Evolutionary conservation across 2,888 invertebrate species (phyloP).

Genomic region (Cantharis rufa): DNA sequence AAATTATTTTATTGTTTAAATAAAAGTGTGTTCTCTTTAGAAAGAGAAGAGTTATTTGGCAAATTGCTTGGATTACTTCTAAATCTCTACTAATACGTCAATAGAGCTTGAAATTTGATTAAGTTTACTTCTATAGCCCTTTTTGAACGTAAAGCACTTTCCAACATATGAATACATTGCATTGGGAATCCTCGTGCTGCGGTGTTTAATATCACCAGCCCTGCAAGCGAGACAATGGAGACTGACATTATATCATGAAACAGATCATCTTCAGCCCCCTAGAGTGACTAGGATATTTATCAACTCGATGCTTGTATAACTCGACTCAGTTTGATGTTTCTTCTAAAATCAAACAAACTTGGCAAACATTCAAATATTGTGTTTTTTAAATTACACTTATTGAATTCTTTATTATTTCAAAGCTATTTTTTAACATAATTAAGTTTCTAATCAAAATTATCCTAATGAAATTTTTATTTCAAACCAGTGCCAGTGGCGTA

Average conservation of each 20-base stretch:
- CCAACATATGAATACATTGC: constrained; percentile 33
- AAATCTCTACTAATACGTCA: constrained; percentile 55
- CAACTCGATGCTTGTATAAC: constrained; percentile 19
- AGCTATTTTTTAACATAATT: not conserved
- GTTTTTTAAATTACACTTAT: not conserved
- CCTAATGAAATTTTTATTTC: no score
- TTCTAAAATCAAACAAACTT: constrained; percentile 18
- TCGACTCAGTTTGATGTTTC: constrained; percentile 19
- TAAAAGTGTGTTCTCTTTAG: not conserved
- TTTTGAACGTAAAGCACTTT: constrained; percentile 34
- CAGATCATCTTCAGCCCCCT: constrained; percentile 25
- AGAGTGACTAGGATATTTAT: constrained; percentile 32
- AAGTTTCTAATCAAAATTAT: not conserved
- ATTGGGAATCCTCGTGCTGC: constrained; percentile 16
- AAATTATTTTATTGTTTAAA: not conserved
- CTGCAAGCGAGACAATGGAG: constrained; percentile 28
- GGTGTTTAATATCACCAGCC: constrained; percentile 18
- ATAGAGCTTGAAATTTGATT: constrained; percentile 56
- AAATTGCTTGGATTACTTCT: constrained; percentile 49
- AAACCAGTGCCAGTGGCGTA: no score
- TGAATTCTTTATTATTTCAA: not conserved
- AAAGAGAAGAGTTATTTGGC: constrained; percentile 13
- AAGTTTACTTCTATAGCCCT: constrained; percentile 50
- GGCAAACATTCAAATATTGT: constrained; percentile 3
- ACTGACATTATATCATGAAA: constrained; percentile 29